These are phyloP conservation scores for Empidonax traillii DNA, from an alignment of 2,113 vertebrate species.

Conservation along the genomic window DNA sequence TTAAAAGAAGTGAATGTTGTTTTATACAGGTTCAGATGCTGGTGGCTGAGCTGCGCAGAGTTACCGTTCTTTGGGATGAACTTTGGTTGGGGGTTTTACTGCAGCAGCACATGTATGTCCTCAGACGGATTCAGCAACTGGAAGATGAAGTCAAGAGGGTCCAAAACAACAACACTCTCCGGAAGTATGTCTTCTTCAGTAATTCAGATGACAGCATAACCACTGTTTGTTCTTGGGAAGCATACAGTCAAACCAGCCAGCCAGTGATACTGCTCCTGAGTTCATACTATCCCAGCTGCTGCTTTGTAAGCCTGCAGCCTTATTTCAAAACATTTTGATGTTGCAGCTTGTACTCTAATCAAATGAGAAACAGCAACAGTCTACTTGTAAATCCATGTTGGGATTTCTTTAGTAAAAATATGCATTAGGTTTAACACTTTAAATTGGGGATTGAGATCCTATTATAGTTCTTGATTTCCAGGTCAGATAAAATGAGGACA, in stretches of 20 bases:
- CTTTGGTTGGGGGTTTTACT: slow-evolving; percentile 95
- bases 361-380: background rate
- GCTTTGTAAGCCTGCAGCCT: background rate
- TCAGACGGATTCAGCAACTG: slow-evolving; percentile 92
- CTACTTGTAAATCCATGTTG: background rate
- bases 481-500: background rate
- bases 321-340: background rate
- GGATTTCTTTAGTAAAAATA: background rate
- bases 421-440: background rate
- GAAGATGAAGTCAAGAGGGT: slow-evolving; percentile 98
- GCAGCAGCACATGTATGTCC: slow-evolving; percentile 97
- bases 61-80: slow-evolving; percentile 98
- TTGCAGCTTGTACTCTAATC: background rate
- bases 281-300: background rate
- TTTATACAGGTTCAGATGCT: slow-evolving; percentile 90
- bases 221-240: background rate
- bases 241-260: accelerated
- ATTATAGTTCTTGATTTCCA: accelerated
- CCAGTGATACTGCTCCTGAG: background rate
- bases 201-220: background rate
- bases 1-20: background rate
- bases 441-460: background rate
- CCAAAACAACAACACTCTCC: slow-evolving; percentile 93
- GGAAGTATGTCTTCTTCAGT: slow-evolving; percentile 79
- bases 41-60: slow-evolving; percentile 92